Percentiles rank a stretch among this genome's conserved stretches.
Conservation (phyloP, 2,888 invertebrate genomes). For the Ecdyonurus torrentis region DNA sequence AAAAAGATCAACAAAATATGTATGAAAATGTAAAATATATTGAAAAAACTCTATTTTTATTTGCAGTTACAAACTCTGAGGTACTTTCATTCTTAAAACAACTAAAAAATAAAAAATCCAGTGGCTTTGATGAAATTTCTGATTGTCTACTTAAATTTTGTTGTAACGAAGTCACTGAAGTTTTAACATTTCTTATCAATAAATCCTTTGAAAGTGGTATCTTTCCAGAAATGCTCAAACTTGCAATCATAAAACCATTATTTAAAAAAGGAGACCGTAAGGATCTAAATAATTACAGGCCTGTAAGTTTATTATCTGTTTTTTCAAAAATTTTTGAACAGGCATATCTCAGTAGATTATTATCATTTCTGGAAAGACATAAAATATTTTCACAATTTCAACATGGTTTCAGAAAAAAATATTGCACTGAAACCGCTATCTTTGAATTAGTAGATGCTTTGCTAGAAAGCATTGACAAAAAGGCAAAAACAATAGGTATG, state of each 20-base stretch:
- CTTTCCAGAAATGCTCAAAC: neutral
- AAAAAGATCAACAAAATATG: no score
- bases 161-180: neutral
- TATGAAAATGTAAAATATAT: neutral
- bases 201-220: neutral
- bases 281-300: neutral
- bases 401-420: neutral
- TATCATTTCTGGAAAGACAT: neutral
- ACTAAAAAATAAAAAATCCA: neutral
- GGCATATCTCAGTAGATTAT: neutral
- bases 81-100: neutral
- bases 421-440: neutral
- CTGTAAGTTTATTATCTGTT: neutral
- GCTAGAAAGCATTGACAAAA: neutral
- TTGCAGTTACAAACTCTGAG: neutral
- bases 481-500: neutral
- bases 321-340: neutral
- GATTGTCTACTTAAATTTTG: neutral
- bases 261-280: neutral
- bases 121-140: neutral
- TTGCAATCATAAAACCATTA: neutral
- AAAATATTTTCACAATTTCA: neutral
- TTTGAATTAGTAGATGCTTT: neutral
- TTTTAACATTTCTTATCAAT: neutral
- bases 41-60: neutral